Percentiles rank a stretch among this genome's conserved stretches.
Conservation (phyloP, 2,113 vertebrate species). For the Butastur rufipennis region DNA sequence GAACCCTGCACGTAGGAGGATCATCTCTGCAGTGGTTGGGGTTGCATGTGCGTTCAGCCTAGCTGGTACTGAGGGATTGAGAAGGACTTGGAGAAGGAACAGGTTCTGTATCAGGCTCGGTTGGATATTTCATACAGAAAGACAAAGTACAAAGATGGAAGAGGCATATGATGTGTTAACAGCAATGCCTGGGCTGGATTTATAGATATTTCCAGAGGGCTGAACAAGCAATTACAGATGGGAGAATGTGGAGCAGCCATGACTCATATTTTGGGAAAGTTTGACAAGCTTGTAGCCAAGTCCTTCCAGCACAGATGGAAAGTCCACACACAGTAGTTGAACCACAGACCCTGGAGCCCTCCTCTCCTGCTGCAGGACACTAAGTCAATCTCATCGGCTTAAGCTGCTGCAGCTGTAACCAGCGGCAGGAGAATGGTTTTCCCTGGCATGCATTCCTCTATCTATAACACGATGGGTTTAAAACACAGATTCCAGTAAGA, state of each 20-base stretch:
- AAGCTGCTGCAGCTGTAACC: background rate
- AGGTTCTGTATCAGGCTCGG: background rate
- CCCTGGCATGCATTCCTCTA: background rate
- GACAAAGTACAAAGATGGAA: background rate
- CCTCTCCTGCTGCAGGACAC: background rate
- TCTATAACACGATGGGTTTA: background rate
- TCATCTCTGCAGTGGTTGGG: background rate
- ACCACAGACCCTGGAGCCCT: background rate
- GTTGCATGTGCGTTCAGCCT: background rate
- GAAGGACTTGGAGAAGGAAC: background rate
- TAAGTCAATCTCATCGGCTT: background rate
- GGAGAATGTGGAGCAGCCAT: background rate
- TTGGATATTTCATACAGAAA: background rate
- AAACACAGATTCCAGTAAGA: background rate
- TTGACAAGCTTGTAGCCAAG: background rate
- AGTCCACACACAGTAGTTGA: background rate
- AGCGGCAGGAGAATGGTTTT: background rate
- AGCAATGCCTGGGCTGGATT: background rate
- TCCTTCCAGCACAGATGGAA: background rate
- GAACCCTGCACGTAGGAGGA: background rate
- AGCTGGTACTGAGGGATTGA: background rate
- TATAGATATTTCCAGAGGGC: background rate
- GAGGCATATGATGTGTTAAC: background rate
- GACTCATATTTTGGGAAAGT: background rate
- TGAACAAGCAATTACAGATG: background rate